Conservation (phyloP, 35 echinoderm and acorn worm species). For the Diadema setosum region DNA sequence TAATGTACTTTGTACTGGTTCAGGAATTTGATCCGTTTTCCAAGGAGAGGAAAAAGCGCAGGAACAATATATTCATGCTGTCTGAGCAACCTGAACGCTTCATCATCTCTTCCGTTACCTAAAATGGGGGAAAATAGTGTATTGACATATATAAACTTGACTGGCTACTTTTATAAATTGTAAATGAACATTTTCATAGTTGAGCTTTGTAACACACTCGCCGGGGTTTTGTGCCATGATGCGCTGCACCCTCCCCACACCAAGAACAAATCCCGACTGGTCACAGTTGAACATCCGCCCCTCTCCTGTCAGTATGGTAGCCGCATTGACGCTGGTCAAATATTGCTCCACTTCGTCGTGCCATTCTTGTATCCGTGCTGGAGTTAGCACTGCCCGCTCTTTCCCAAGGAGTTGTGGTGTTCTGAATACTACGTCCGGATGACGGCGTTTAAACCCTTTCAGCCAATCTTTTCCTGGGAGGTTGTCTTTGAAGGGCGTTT, state of each 20-base stretch:
- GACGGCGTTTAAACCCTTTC: background rate
- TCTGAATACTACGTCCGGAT: background rate
- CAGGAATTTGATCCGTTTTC: background rate
- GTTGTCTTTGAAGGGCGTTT: background rate
- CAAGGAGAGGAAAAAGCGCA: background rate
- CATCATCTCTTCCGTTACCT: background rate
- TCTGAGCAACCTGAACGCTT: background rate
- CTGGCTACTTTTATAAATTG: too few species aligned
- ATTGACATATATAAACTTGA: too few species aligned
- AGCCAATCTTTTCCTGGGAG: background rate
- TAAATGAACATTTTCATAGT: too few species aligned
- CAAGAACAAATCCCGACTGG: background rate
- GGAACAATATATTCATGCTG: background rate
- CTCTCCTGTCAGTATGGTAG: background rate
- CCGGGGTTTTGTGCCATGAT: too few species aligned
- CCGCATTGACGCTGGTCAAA: too few species aligned
- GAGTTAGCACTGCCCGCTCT: background rate
- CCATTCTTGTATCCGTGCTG: background rate
- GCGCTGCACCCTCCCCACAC: background rate
- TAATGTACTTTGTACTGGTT: background rate
- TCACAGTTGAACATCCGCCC: background rate
- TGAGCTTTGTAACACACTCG: too few species aligned
- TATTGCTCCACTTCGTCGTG: background rate
- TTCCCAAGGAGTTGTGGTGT: background rate
- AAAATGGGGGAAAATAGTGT: too few species aligned